Base-by-base conservation (phyloP, 2,113 vertebrate species). In the Ptilorrhoa leucosticta region DNA sequence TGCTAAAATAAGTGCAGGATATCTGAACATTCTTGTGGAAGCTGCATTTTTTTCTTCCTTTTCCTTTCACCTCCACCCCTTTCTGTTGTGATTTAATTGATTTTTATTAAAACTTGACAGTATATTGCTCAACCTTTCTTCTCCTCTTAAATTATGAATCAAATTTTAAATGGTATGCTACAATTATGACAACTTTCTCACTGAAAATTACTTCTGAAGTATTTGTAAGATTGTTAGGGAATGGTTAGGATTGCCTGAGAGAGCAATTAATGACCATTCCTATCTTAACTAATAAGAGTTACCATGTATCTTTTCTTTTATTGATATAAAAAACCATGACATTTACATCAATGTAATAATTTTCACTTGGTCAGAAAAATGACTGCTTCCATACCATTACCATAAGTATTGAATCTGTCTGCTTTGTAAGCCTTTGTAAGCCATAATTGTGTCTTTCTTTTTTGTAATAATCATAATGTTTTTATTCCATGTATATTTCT, bases 151-250 rank as follows among this genome's bases (percentile, higher is more conserved):
- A 61, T 1, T 2, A 58, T 50, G 2, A 51, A 64, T 39, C 7
- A 21, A 14, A 48, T 57, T 51, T 72, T 51, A 54, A 90, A 50
- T 39, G 2, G 1, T 35, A 44, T 8, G 3, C 39, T 80, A 39
- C 7, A 0, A 19, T 51, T n/a, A 23, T 37, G 8, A 80, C 3
- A 71, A 40, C 50, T 82, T 53, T 1, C 5, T 53, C 1, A 1
- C 6, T 71, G 28, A 75, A 71, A 86, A 28, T 57, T 50, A 14
- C 9, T 48, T 47, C 54, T 64, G 27, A 75, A 77, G 3, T 33
- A 30, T 56, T 69, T 80, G 7, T 18, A 69, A 65, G 18, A 79
- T 50, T 71, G 89, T 77, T 40, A 35, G 2, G 10, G 5, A 64
- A 2, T 26, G 5, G 40, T 26, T 26, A 51, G 23, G 15, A 27